Base-by-base conservation (phyloP, 2,113 vertebrate genomes). In the Semnornis frantzii region DNA sequence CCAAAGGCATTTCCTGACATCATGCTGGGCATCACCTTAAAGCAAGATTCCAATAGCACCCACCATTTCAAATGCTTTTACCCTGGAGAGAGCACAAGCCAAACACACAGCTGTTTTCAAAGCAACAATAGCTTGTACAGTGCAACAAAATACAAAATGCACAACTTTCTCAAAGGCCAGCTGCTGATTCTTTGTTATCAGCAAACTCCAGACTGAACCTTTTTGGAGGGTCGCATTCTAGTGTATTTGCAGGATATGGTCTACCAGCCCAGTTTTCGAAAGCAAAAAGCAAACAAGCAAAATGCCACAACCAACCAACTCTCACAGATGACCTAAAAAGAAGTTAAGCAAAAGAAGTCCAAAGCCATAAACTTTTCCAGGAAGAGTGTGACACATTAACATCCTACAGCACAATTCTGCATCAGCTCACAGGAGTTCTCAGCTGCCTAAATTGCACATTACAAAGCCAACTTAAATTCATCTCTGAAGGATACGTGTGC, bases 331-430 rank as follows among this genome's bases (percentile, higher is more conserved):
- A 58, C 13, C 28, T 6, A 5, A 70, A 48, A 34, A 6, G 7
- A 46, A 62, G 4, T 0, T 33, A 73, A 89, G 44, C 33, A 52
- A 39, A 82, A 48, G 18, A 34, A 83, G 21, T 37, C 37, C 52
- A 21, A 81, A 82, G 62, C 59, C 37, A 37, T 2, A 11, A 74
- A 33, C 37, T 71, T 65, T 57, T 57, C 66, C 68, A 63, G 23
- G 19, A 63, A 59, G 34, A 0, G 0, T 0, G 0, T 2, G 20
- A 88, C 34, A 27, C 15, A 21, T 64, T 46, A 75, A 60, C 31
- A 77, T 6, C 25, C 64, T 62, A 14, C 39, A 85, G 77, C 74
- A 82, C 12, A 63, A 5, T 16, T 1, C 0, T 14, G 6, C 2
- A 12, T 14, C 58, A 81, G 37, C 60, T 77, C 24, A 15, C 5